Base-by-base conservation (phyloP, 2,113 vertebrate genomes). In the Haplotaxodon microlepis region DNA sequence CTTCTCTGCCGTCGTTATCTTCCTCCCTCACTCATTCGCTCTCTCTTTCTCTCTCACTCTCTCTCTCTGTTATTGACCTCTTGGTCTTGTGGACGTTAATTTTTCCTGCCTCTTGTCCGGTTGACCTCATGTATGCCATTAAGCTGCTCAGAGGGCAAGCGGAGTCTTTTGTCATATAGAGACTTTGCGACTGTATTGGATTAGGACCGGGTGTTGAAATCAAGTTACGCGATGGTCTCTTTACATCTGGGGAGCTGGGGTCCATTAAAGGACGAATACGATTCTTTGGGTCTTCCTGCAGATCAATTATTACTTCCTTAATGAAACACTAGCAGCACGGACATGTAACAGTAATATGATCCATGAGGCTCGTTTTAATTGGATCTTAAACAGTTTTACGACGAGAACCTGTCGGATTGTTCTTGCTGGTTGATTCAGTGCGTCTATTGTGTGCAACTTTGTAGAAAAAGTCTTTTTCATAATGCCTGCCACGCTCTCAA, bases 261-360 rank as follows among this genome's bases (percentile, higher is more conserved):
- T 95, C 95, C 95, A 96, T 96, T 96, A 96, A 96, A 96, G 93
- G 94, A 93, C 92, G 87, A 95, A 92, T 92, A 96, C 94, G 31
- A 91, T 96, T 96, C 95, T 95, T 96, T 96, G 92, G 94, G 95
- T 96, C 95, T 96, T 96, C 95, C 92, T 95, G 95, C 93, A 89
- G 94, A 96, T 96, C 95, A 95, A 94, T 97, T 96, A 95, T 91
- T 91, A 95, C 95, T 95, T 96, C 94, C 96, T 95, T 95, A 96
- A 96, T 95, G 94, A 96, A 95, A 94, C 91, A 92, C 93, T 90
- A 88, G 92, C 92, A 87, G 92, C 90, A 88, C 38, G 84, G 91
- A 90, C 89, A 66, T 93, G 93, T 92, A 93, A 94, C 93, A 88
- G 86, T 82, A 93, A 89, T 88, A 87, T 24, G 84, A 95, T 93